Base-by-base conservation (phyloP, 2,888 invertebrate species). In the Papilio elwesi region DNA sequence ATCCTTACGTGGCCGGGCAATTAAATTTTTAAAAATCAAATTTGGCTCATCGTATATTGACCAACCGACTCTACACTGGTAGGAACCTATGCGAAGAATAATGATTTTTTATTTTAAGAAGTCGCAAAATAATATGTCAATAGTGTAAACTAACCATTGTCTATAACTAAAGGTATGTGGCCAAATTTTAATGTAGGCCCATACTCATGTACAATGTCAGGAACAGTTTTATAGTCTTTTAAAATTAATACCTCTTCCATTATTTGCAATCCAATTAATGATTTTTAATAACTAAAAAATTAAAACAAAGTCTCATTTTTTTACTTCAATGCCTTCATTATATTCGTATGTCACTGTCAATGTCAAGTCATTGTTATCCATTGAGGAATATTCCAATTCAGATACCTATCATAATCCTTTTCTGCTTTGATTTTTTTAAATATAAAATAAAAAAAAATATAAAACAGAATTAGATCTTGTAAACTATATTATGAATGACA, bases 1-100 rank as follows among this genome's bases (percentile, higher is more conserved):
- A 82, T 98, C 98, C 84, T 97, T 97, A 43, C 98, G 94, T 15
- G 98, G 98, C 82, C 98, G 97, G 0, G 98, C 98, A 78, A 98
- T 97, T 16, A 98, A 92, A 88, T 98, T 99, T 84, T 98, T 98
- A 85, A 98, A 99, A 80, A 96, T 95, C 67, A 99, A 87, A 77
- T 96, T 93, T 0, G 99, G 99, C 76, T 96, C 95, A 59, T 95
- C 94, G 74, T 95, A 95, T 43, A 95, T 95, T 13, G 97, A 96
- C 98, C 98, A 99, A 0, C 99, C 99, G 13, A 97, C 98, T 85
- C 98, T 95, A 82, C 97, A 97, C 79, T 97, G 96, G 86, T 97
- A 98, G 0, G 97, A 97, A 73, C 98, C 98, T 97, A 74, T 16
- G 15, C 47, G 0, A 64, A 68, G 13, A 52, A 55, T 36, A 26